Percentiles rank a stretch among this genome's conserved stretches.
phyloP scores from a whole-genome alignment of 2,797 vertebrate genomes.

The Chaetophractus vellerosus region DNA sequence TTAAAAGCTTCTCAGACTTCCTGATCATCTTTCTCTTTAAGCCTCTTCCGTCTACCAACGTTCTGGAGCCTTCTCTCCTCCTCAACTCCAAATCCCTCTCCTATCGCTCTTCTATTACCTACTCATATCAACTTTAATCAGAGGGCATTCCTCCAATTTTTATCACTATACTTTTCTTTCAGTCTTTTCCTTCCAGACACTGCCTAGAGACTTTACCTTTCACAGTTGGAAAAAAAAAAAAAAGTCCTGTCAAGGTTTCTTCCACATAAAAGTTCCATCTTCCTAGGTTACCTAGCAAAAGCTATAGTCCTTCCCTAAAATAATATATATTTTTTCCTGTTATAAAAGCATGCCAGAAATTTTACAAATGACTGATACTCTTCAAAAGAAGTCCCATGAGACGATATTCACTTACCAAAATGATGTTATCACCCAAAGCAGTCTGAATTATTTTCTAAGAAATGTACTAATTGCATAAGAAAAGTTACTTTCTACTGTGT shows the following conservation, averaged over 20 bases:
- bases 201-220: conserved; percentile 20
- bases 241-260: background rate
- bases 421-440: background rate
- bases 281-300: conserved; percentile 51
- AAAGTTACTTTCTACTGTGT: background rate
- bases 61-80: background rate
- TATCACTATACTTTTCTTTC: conserved; percentile 45
- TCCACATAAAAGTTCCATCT: conserved; percentile 44
- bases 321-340: conserved; percentile 20
- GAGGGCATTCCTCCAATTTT: conserved; percentile 39
- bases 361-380: conserved; percentile 27
- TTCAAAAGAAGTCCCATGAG: conserved; percentile 25
- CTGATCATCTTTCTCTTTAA: background rate
- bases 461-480: conserved; percentile 50
- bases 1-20: background rate
- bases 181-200: conserved; percentile 22
- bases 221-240: conserved; percentile 53
- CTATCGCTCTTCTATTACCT: conserved; percentile 44
- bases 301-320: conserved; percentile 31
- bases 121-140: background rate
- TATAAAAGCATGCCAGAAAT: conserved; percentile 62
- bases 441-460: conserved; percentile 40
- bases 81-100: background rate
- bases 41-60: background rate
- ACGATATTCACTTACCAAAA: conserved; percentile 32